Evolutionary conservation across 2,888 invertebrate genomes (phyloP).

Genomic region (Drosophila peninsularis): DNA sequence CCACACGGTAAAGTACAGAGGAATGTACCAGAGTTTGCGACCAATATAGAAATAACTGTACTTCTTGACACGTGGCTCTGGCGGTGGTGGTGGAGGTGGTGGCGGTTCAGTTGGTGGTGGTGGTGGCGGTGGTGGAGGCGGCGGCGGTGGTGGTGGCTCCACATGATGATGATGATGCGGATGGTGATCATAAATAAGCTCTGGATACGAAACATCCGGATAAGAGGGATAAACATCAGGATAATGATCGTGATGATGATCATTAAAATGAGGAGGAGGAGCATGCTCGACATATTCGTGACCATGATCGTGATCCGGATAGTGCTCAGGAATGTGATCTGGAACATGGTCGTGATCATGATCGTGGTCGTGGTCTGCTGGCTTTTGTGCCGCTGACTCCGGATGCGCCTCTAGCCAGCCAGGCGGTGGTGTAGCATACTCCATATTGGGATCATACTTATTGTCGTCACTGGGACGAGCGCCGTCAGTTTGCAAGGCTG

Average conservation of each 20-base stretch:
- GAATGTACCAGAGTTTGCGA: conserved; percentile 89
- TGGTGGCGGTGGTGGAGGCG: conserved; percentile 73
- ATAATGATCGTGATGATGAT: conserved; percentile 58
- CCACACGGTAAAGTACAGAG: conserved; percentile 89
- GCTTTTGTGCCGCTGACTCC: conserved; percentile 63
- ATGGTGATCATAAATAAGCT: conserved; percentile 69
- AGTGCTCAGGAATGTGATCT: conserved; percentile 77
- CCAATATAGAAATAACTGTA: conserved; percentile 90
- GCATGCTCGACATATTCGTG: conserved; percentile 61
- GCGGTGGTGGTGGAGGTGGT: conserved; percentile 70
- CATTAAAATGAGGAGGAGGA: conserved; percentile 42
- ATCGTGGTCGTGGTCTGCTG: conserved; percentile 64
- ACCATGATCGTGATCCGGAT: conserved; percentile 78
- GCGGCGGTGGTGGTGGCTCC: conserved; percentile 62
- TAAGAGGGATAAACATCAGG: conserved; percentile 66
- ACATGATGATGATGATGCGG: conserved; percentile 57
- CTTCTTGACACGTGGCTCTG: conserved; percentile 85
- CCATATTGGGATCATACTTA: conserved; percentile 79
- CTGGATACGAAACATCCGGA: conserved; percentile 66
- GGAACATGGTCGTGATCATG: conserved; percentile 51
- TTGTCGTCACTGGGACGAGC: conserved; percentile 54
- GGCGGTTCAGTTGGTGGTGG: conserved; percentile 68
- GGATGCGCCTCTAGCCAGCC: conserved; percentile 81
- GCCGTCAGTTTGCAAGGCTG: conserved; percentile 46
- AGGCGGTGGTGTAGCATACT: conserved; percentile 83